phyloP scores from a whole-genome alignment of 2,888 invertebrate species.

The Drosophila anceps region DNA sequence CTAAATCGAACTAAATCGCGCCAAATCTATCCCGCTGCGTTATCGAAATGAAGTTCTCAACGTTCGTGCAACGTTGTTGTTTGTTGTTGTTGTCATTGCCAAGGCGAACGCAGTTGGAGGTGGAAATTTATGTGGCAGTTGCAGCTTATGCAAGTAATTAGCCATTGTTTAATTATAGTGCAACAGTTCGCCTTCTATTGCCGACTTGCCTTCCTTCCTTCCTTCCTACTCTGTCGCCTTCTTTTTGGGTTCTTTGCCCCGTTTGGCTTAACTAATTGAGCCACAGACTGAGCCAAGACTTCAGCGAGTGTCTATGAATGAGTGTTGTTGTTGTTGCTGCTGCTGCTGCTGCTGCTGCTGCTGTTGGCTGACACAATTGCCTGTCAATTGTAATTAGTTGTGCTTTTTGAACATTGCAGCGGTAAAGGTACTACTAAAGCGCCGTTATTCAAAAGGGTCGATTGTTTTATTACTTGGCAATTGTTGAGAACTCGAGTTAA shows the following conservation, averaged over 20 bases:
- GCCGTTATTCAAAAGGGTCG: conserved; percentile 47
- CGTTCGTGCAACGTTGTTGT: conserved; percentile 15
- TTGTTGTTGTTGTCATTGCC: conserved; percentile 49
- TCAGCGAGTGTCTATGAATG: conserved; percentile 23
- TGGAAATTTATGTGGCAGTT: conserved; percentile 76
- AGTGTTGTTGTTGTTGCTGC: conserved; percentile 42
- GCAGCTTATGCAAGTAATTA: conserved; percentile 75
- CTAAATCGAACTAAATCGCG: conserved; percentile 8
- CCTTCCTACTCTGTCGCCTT: conserved; percentile 17
- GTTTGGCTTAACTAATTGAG: conserved; percentile 80
- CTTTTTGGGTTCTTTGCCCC: conserved; percentile 58
- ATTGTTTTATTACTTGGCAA: neutral
- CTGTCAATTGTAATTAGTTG: conserved; percentile 82
- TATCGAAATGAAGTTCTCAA: conserved; percentile 78
- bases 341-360: conserved; percentile 18
- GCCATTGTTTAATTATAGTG: conserved; percentile 81
- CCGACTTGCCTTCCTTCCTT: conserved; percentile 15
- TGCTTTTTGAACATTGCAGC: conserved; percentile 72
- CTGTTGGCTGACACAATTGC: conserved; percentile 65
- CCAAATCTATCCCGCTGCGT: conserved; percentile 65
- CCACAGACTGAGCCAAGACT: conserved; percentile 10
- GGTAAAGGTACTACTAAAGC: conserved; percentile 7
- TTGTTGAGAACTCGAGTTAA: neutral
- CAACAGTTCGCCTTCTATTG: conserved; percentile 46
- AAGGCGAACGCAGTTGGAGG: conserved; percentile 57